A percentile compares a stretch with the other conserved stretches of the same genome.
Conservation (phyloP, 2,113 vertebrate species). For the Leptodactylus fuscus region DNA sequence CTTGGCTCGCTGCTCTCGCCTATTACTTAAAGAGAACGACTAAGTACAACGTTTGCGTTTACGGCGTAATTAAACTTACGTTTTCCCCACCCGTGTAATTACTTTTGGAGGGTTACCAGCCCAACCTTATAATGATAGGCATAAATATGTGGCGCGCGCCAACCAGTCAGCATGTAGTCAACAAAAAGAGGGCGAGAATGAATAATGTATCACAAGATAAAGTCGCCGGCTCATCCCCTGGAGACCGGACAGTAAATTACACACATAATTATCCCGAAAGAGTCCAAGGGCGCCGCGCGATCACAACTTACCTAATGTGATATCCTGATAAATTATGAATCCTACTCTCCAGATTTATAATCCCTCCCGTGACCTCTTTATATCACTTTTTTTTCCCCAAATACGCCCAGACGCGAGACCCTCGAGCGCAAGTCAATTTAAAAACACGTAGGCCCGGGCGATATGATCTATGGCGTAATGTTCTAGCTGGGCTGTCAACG, state of each 20-base stretch:
- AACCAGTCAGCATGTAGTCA: conserved; percentile 39
- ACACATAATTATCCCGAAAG: conserved; percentile 51
- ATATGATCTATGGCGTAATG: not conserved
- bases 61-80: not conserved
- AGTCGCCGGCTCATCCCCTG: conserved; percentile 14
- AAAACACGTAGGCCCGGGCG: not conserved
- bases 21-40: no score
- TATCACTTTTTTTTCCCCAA: not conserved
- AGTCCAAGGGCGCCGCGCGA: conserved; percentile 18
- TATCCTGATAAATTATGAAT: not conserved
- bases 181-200: conserved; percentile 17
- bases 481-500: not conserved
- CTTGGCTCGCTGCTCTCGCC: no score
- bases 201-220: conserved; percentile 45
- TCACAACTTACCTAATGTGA: conserved; percentile 25
- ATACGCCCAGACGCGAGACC: not conserved
- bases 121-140: not conserved
- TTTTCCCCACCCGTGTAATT: not conserved
- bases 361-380: not conserved
- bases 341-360: not conserved
- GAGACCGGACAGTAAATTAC: conserved; percentile 37
- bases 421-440: not conserved
- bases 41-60: no score
- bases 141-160: conserved; percentile 29
- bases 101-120: not conserved